These are phyloP conservation scores for Ivindomyrus marchei DNA, from an alignment of 2,113 vertebrate genomes.

Conservation along the genomic window DNA sequence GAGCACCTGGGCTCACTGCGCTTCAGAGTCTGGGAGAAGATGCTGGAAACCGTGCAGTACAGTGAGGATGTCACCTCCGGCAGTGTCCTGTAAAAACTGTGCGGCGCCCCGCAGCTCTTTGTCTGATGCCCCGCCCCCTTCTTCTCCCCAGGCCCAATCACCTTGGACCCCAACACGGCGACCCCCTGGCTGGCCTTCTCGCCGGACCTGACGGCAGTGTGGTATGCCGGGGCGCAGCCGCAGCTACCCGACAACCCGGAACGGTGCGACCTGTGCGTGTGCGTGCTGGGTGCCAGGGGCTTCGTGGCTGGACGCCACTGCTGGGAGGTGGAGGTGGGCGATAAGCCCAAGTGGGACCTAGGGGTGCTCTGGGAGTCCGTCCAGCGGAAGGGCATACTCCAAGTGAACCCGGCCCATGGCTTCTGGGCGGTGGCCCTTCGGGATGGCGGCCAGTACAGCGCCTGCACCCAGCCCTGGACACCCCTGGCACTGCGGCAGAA, in stretches of 20 bases:
- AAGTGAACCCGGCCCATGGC: slow-evolving; percentile 35
- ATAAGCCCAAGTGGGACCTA: slow-evolving; percentile 52
- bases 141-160: slow-evolving; percentile 47
- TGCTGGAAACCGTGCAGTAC: slow-evolving; percentile 43
- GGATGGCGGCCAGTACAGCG: slow-evolving; percentile 57
- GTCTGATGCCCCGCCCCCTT: slow-evolving; percentile 17
- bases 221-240: slow-evolving; percentile 45
- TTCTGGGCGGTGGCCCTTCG: slow-evolving; percentile 49
- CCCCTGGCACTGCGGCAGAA: slow-evolving; percentile 44
- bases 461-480: slow-evolving; percentile 48
- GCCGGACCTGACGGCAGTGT: slow-evolving; percentile 47
- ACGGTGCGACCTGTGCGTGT: slow-evolving; percentile 50
- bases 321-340: slow-evolving; percentile 55
- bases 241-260: slow-evolving; percentile 52
- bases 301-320: slow-evolving; percentile 41
- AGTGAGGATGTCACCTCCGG: slow-evolving; percentile 42
- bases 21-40: slow-evolving; percentile 52
- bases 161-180: slow-evolving; percentile 55
- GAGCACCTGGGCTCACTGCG: slow-evolving; percentile 46
- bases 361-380: slow-evolving; percentile 51
- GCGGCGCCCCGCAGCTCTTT: not conserved
- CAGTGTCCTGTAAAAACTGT: not conserved
- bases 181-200: slow-evolving; percentile 55
- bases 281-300: slow-evolving; percentile 43
- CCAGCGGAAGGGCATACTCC: slow-evolving; percentile 37